Conservation (phyloP, 64 coral and sea anemone species). For the Montipora foliosa region DNA sequence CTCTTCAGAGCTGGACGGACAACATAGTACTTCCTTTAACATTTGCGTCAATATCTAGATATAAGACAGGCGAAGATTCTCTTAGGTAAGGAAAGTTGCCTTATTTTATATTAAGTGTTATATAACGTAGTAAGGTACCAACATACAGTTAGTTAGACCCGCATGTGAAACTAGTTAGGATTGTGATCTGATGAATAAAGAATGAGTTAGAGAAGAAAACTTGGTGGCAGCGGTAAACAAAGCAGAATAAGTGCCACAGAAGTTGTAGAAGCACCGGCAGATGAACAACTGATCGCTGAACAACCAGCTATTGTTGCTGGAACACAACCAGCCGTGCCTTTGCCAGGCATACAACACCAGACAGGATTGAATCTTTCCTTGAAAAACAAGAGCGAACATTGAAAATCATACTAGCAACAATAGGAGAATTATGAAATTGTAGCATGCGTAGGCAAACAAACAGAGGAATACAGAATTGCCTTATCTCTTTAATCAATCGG, state of each 20-base stretch:
- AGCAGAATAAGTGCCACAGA: not conserved
- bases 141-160: too few relatives aligned
- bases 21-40: conserved; percentile 96
- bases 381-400: conserved; percentile 24
- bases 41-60: conserved; percentile 94
- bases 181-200: too few relatives aligned
- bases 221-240: not conserved
- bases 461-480: conserved; percentile 52
- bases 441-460: conserved; percentile 41
- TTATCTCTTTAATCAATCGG: conserved; percentile 57
- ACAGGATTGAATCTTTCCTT: not conserved
- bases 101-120: too few relatives aligned
- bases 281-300: not conserved
- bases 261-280: too few relatives aligned
- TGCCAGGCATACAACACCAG: not conserved
- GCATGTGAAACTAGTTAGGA: too few relatives aligned
- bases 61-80: conserved; percentile 92
- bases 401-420: conserved; percentile 49
- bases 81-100: conserved; percentile 54
- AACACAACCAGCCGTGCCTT: not conserved
- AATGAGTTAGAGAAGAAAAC: not conserved
- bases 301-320: not conserved
- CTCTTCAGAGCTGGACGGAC: conserved; percentile 91
- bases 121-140: too few relatives aligned
- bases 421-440: conserved; percentile 67